Conservation (phyloP, 92 coral and sea anemone genomes). For the Siderastrea radians region DNA sequence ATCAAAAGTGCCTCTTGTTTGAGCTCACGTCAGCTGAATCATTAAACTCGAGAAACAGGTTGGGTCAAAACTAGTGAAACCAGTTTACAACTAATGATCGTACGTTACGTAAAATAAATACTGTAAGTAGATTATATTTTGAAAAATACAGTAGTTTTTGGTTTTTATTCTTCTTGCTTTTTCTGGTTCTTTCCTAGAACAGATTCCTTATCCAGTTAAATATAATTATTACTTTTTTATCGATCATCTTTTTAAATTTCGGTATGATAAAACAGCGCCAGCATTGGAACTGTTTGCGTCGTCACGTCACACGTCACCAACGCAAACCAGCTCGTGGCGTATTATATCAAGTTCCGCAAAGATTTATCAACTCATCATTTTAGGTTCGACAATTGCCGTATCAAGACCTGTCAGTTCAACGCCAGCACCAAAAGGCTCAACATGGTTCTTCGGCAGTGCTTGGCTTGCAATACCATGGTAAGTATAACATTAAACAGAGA, state of each 20-base stretch:
- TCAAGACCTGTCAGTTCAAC: not conserved
- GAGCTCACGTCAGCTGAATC: not conserved
- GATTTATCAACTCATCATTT: conserved; percentile 20
- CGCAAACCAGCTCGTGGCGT: conserved; percentile 52
- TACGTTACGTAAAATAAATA: not conserved
- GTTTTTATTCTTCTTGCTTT: not conserved
- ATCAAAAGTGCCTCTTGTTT: not conserved
- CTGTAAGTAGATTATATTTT: not conserved
- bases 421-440: not conserved
- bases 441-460: conserved; percentile 52
- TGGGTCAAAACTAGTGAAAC: conserved; percentile 27
- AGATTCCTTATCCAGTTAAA: not conserved
- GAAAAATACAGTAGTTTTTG: not conserved
- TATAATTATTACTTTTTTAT: not conserved
- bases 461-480: conserved; percentile 56
- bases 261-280: not conserved
- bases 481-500: not conserved
- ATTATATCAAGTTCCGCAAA: conserved; percentile 47
- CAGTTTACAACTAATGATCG: conserved; percentile 2
- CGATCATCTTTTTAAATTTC: not conserved
- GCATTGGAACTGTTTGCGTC: conserved; percentile 7
- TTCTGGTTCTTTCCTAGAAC: not conserved
- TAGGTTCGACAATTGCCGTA: conserved; percentile 15
- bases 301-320: conserved; percentile 59
- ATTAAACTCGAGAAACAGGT: not conserved